These are phyloP conservation scores for Bombus terrestris DNA, from an alignment of 1,140 invertebrate species.

Conservation along the genomic window DNA sequence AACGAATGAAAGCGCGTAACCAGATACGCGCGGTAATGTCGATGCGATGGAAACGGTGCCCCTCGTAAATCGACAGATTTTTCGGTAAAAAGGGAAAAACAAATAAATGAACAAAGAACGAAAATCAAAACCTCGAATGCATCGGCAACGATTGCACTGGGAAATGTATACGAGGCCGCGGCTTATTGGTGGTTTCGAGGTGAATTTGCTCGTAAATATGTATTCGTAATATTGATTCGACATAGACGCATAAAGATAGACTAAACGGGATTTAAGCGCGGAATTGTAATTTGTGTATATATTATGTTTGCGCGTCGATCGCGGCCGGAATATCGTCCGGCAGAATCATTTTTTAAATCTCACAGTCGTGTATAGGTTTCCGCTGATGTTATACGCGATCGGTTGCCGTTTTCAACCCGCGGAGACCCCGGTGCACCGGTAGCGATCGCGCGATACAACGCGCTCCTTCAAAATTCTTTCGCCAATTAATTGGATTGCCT, in stretches of 20 bases:
- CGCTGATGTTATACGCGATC: constrained; percentile 39
- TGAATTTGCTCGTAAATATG: constrained; percentile 68
- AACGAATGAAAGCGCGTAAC: constrained; percentile 75
- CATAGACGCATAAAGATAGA: constrained; percentile 70
- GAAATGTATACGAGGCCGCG: constrained; percentile 67
- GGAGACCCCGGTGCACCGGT: neutral
- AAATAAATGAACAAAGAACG: constrained; percentile 68
- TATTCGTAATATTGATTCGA: constrained; percentile 69
- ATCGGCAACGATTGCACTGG: constrained; percentile 57
- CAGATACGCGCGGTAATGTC: constrained; percentile 77
- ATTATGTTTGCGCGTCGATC: constrained; percentile 59
- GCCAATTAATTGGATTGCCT: too few species aligned
- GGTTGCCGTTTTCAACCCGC: neutral
- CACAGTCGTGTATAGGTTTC: neutral
- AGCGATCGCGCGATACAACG: neutral
- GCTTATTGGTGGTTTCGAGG: constrained; percentile 69
- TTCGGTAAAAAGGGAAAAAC: constrained; percentile 68
- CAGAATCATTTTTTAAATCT: constrained; percentile 59
- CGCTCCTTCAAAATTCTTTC: too few species aligned
- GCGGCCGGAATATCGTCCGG: constrained; percentile 5
- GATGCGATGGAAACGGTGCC: constrained; percentile 77
- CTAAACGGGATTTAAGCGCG: constrained; percentile 67
- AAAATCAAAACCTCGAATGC: constrained; percentile 67
- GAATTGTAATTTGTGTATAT: constrained; percentile 67
- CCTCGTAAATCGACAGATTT: constrained; percentile 77